These are phyloP conservation scores for Ranitomeya variabilis DNA, from an alignment of 2,113 vertebrate species.

Conservation along the genomic window DNA sequence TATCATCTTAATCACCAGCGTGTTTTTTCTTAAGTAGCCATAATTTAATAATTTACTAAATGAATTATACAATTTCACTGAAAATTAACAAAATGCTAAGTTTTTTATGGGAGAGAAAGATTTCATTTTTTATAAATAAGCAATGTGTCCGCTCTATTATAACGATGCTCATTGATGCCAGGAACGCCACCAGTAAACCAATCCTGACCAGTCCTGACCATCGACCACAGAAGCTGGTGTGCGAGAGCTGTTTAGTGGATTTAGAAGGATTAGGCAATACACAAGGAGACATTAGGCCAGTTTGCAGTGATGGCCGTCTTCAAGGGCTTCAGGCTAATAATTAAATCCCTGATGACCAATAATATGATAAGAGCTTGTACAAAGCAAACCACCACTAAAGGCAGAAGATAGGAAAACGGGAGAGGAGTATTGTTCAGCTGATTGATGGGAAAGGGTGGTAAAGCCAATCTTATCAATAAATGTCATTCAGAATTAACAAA, in stretches of 20 bases:
- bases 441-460: conserved; percentile 64
- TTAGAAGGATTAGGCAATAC: conserved; percentile 45
- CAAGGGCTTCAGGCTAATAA: conserved; percentile 57
- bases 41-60: background rate
- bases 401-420: conserved; percentile 45
- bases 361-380: conserved; percentile 55
- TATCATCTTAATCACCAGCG: background rate
- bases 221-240: conserved; percentile 15
- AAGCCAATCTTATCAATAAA: conserved; percentile 69
- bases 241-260: conserved; percentile 43
- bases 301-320: conserved; percentile 53
- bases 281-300: conserved; percentile 40
- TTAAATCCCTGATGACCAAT: conserved; percentile 51
- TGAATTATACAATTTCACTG: background rate
- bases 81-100: background rate
- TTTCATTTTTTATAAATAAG: background rate
- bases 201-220: background rate
- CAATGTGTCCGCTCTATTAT: background rate
- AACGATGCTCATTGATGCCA: background rate
- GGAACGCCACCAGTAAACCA: background rate
- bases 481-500: conserved; percentile 71
- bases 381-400: conserved; percentile 55
- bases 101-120: background rate
- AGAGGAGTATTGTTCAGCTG: conserved; percentile 55
- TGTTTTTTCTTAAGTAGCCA: background rate